Base-by-base conservation (phyloP, 2,797 vertebrate genomes). In the Labroides dimidiatus region DNA sequence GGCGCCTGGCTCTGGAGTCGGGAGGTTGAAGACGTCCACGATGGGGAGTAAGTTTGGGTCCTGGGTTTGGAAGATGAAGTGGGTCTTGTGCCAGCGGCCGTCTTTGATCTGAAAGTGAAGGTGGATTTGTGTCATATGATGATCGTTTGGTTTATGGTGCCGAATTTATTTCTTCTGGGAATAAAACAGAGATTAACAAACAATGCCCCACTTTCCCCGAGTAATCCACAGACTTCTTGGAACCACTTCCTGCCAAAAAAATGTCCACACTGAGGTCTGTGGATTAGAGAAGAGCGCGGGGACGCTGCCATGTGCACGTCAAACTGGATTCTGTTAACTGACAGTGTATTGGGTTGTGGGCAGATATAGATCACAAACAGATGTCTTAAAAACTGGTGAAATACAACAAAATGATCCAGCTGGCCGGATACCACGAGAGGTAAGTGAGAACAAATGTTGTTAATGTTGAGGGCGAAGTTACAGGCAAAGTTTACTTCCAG, bases 11-110 rank as follows among this genome's bases (percentile, higher is more conserved):
- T 93, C 91, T 24, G 92, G 58, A 8, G 84, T 86, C 4, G 95
- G 95, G 23, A 98, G 92, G 87, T 96, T 95, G 84, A 92, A 91
- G 77, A 99, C 92, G 1, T 94, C 90, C 62, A 96, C 86, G 0
- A 99, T 96, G 0, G 97, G 97, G 72, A 99, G 93, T 75, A 96
- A 91, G 83, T 96, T 94, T 1, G 96, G 95, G 84, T 99, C 96
- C 75, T 96, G 95, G 0, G 94, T 96, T 85, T 95, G 95, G 91
- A 99, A 98, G 0, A 94, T 92, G 68, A 99, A 98, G 80, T 95
- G 94, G 0, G 97, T 95, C 90, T 92, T 95, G 62, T 95, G 97
- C 97, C 97, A 99, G 80, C 79, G 95, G 37, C 97, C 96, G 2
- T 99, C 97, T 81, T 93, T 95, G 78, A 97, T 93, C 97, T 99